A percentile compares a stretch with the other conserved stretches of the same genome.
Evolutionary conservation across 2,888 invertebrate species (phyloP).

Genomic region (Drosophila maculinotata): DNA sequence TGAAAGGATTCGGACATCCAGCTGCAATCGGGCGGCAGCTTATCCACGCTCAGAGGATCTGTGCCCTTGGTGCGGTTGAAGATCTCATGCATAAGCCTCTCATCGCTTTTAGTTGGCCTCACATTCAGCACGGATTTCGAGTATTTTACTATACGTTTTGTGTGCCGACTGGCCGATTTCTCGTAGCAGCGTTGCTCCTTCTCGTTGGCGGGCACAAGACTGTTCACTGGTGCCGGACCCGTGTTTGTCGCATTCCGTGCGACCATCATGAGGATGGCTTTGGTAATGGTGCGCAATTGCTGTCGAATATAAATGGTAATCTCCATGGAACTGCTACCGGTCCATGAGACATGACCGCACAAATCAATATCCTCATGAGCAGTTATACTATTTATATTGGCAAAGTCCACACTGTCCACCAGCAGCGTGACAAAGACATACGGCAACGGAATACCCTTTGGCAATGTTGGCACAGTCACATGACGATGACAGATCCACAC

Average conservation of each 20-base stretch:
- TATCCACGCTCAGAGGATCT: constrained; percentile 85
- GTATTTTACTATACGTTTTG: constrained; percentile 84
- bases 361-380: constrained; percentile 88
- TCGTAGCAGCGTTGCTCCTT: constrained; percentile 87
- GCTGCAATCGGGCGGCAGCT: constrained; percentile 86
- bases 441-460: constrained; percentile 86
- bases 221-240: constrained; percentile 87
- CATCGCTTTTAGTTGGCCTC: constrained; percentile 88
- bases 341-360: constrained; percentile 91
- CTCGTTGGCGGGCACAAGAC: constrained; percentile 86
- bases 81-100: constrained; percentile 88
- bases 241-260: constrained; percentile 88
- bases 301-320: constrained; percentile 89
- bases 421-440: constrained; percentile 90
- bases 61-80: constrained; percentile 87
- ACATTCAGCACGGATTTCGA: constrained; percentile 87
- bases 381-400: constrained; percentile 72
- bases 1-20: constrained; percentile 88
- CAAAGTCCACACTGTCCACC: constrained; percentile 89
- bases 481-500: constrained; percentile 90
- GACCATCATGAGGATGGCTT: constrained; percentile 90
- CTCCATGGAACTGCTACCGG: constrained; percentile 90
- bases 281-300: constrained; percentile 85
- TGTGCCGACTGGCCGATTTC: constrained; percentile 87
- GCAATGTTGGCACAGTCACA: constrained; percentile 87